Evolutionary conservation across 2,113 vertebrate species (phyloP).

Genomic region (Hystrix cristata): DNA sequence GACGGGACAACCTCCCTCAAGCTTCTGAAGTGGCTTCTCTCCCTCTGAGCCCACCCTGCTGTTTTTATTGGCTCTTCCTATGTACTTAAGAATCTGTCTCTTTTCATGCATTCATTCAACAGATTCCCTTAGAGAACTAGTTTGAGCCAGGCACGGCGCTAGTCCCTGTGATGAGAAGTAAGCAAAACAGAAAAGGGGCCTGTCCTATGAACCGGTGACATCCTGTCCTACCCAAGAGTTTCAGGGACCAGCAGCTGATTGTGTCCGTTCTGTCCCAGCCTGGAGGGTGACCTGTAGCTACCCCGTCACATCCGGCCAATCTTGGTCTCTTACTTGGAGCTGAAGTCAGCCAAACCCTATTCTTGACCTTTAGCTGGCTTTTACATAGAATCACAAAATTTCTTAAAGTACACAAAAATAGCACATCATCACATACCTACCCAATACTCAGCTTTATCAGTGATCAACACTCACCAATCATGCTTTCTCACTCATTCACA

Average conservation of each 20-base stretch:
- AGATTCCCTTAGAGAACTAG: neutral
- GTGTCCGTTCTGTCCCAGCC: too few relatives aligned
- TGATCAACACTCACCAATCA: neutral
- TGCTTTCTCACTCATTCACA: neutral
- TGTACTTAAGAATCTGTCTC: neutral
- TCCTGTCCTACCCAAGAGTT: neutral
- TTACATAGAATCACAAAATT: neutral
- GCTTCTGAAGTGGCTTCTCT: rapidly evolving
- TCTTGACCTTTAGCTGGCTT: neutral
- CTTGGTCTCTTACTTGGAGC: neutral
- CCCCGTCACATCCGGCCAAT: too few relatives aligned
- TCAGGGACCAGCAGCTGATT: rapidly evolving
- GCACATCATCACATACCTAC: neutral
- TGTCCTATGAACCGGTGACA: rapidly evolving
- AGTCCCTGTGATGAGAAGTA: neutral
- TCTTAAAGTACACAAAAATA: neutral
- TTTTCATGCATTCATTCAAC: neutral
- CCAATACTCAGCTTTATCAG: neutral
- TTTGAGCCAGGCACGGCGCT: neutral
- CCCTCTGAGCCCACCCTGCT: neutral
- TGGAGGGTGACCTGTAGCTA: neutral
- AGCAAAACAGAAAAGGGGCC: neutral
- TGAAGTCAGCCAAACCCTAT: neutral
- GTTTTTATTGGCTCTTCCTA: neutral
- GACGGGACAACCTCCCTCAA: neutral